Evolutionary conservation across 2,797 vertebrate species (phyloP).

Genomic region (Poecilia gillii): DNA sequence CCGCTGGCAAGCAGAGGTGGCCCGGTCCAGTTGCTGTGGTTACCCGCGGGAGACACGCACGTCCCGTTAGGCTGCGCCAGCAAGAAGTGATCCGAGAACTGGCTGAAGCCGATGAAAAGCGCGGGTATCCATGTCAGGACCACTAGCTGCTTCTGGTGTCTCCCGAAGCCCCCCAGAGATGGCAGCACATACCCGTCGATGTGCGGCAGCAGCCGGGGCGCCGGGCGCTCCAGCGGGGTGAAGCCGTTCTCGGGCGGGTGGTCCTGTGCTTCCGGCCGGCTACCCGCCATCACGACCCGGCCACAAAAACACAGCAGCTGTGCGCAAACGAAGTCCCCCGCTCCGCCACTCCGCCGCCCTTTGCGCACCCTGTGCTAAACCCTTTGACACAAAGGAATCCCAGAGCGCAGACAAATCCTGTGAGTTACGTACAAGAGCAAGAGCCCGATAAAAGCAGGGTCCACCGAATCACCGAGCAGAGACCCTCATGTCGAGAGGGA

Average conservation of each 20-base stretch:
- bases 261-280: conserved; percentile 76
- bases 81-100: conserved; percentile 96
- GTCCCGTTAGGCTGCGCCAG: conserved; percentile 89
- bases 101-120: conserved; percentile 94
- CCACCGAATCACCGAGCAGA: conserved; percentile 57
- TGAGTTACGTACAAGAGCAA: conserved; percentile 28
- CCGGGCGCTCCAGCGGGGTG: conserved; percentile 72
- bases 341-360: conserved; percentile 50
- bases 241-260: conserved; percentile 81
- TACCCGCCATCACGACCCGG: conserved; percentile 78
- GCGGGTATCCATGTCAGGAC: conserved; percentile 96
- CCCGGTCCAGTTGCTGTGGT: conserved; percentile 72
- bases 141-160: conserved; percentile 90
- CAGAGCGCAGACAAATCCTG: conserved; percentile 49
- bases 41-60: conserved; percentile 79
- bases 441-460: conserved; percentile 18
- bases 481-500: conserved; percentile 61
- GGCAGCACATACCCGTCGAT: conserved; percentile 92
- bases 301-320: conserved; percentile 58
- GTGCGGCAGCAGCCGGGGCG: conserved; percentile 84
- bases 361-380: conserved; percentile 52
- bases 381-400: conserved; percentile 73
- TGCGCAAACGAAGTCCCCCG: conserved; percentile 44
- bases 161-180: conserved; percentile 90
- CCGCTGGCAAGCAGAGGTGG: conserved; percentile 36